Percentiles rank a stretch among this genome's conserved stretches.
Conservation (phyloP, 2,113 vertebrate species). For the Scatophagus argus region DNA sequence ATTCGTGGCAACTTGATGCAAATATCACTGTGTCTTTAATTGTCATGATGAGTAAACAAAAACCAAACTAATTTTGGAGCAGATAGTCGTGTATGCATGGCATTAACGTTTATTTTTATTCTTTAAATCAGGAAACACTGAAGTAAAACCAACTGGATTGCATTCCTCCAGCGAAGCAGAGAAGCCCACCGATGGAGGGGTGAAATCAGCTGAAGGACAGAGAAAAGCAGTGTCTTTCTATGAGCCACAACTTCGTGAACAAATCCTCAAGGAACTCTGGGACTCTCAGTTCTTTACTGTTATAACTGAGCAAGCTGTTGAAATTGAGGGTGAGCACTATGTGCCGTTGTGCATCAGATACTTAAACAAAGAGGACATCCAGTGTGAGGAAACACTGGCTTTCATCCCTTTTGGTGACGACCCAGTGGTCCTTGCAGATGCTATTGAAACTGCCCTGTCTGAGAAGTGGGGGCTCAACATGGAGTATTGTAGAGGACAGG, state of each 20-base stretch:
- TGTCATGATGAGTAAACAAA: background rate
- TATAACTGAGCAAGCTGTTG: constrained; percentile 76
- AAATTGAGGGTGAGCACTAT: constrained; percentile 78
- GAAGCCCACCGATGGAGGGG: constrained; percentile 23
- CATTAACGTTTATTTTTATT: constrained; percentile 8
- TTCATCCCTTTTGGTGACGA: constrained; percentile 78
- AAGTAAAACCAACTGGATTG: constrained; percentile 12
- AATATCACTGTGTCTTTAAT: background rate
- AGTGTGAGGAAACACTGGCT: constrained; percentile 84
- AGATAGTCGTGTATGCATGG: background rate
- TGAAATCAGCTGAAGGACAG: constrained; percentile 31
- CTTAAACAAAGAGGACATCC: constrained; percentile 80
- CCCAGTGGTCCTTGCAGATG: constrained; percentile 67
- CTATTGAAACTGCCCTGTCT: constrained; percentile 77
- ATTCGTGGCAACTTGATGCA: background rate
- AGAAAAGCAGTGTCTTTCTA: constrained; percentile 77
- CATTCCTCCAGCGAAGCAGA: constrained; percentile 13
- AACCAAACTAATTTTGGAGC: background rate
- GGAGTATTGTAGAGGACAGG: constrained; percentile 84
- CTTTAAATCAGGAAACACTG: constrained; percentile 27
- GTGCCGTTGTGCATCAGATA: constrained; percentile 83
- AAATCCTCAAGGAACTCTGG: constrained; percentile 83
- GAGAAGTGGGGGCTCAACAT: constrained; percentile 87
- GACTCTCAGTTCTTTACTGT: constrained; percentile 84
- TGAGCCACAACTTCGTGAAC: constrained; percentile 75